Evolutionary conservation across 2,888 invertebrate genomes (phyloP).

Genomic region (Neuroscelio doddi): DNA sequence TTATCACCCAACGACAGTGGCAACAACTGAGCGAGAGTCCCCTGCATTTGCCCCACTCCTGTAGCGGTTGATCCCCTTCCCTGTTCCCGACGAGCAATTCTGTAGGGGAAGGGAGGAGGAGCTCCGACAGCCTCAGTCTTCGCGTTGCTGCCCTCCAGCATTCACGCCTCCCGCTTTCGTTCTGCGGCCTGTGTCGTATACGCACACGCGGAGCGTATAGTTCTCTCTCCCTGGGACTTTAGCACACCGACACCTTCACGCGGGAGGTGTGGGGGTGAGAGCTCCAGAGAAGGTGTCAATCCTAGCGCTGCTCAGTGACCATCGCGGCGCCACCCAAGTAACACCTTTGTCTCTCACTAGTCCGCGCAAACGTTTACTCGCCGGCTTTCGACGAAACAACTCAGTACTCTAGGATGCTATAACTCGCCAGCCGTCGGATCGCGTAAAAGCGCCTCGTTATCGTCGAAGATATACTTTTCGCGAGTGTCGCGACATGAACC

Average conservation of each 20-base stretch:
- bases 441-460: constrained; percentile 24
- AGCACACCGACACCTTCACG: constrained; percentile 69
- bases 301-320: constrained; percentile 73
- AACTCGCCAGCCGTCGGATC: constrained; percentile 48
- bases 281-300: constrained; percentile 72
- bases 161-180: constrained; percentile 71
- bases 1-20: constrained; percentile 40
- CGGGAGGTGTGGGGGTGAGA: constrained; percentile 68
- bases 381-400: too few relatives aligned
- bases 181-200: constrained; percentile 53
- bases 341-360: constrained; percentile 70
- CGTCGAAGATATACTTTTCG: too few relatives aligned
- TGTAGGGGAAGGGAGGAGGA: constrained; percentile 69
- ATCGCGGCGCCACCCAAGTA: constrained; percentile 73
- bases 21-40: constrained; percentile 31
- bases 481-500: constrained; percentile 37
- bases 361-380: constrained; percentile 41
- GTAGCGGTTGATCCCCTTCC: too few relatives aligned
- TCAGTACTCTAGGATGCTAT: not conserved
- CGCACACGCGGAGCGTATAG: constrained; percentile 45
- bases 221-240: constrained; percentile 60
- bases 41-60: too few relatives aligned
- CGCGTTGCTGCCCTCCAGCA: constrained; percentile 70
- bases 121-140: constrained; percentile 67
- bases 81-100: too few relatives aligned